phyloP scores from a whole-genome alignment of 30 jellyfish, hydroid and myxozoan genomes.

The Chrysaora quinquecirrha region DNA sequence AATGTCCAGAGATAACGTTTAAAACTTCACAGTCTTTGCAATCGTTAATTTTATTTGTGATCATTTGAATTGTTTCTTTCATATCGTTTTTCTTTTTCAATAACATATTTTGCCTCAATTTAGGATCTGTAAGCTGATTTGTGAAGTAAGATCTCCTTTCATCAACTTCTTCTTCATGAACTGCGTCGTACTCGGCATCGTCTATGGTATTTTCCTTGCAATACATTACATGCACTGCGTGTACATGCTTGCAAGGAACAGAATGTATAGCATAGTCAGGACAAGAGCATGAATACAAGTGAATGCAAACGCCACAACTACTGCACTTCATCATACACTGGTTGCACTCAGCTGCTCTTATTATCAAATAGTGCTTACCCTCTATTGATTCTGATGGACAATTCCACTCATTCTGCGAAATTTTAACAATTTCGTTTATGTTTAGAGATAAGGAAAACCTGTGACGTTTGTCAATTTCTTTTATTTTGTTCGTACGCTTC shows the following conservation, averaged over 20 bases:
- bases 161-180: neutral
- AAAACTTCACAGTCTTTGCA: neutral
- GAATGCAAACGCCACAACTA: slow-evolving; percentile 19
- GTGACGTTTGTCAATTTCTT: slow-evolving; percentile 62
- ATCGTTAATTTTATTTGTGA: too few relatives aligned
- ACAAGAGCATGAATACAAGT: neutral
- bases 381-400: neutral
- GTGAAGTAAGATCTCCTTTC: neutral
- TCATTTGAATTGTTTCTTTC: too few relatives aligned
- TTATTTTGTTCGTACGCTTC: slow-evolving; percentile 39
- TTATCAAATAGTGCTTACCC: neutral
- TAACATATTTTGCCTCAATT: neutral
- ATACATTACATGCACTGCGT: slow-evolving; percentile 1
- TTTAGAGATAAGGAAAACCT: slow-evolving; percentile 1
- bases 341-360: neutral
- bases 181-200: neutral
- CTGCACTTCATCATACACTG: slow-evolving; percentile 25
- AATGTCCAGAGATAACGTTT: neutral
- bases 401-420: neutral
- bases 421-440: too few relatives aligned
- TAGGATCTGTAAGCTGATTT: neutral
- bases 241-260: slow-evolving; percentile 28
- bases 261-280: slow-evolving; percentile 26
- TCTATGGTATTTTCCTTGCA: neutral
- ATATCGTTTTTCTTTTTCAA: neutral